These are phyloP conservation scores for Sceliomorpha sp. DNA, from an alignment of 2,888 invertebrate species.

Conservation along the genomic window DNA sequence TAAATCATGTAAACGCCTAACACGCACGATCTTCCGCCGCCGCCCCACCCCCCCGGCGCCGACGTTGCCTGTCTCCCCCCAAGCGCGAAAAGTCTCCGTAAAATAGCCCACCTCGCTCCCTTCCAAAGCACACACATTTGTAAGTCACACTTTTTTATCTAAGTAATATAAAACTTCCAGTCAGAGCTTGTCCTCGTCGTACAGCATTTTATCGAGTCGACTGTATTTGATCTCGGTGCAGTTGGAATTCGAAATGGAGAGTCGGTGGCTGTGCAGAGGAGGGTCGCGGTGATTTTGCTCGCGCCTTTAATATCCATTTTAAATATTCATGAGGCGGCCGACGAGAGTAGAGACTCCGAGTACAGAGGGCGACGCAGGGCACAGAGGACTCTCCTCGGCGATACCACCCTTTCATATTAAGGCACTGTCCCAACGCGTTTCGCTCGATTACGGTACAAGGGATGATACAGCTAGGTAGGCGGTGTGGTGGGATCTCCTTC, in stretches of 20 bases:
- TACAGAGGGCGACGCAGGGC: constrained; percentile 49
- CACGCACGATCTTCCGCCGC: no score
- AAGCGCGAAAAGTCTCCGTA: no score
- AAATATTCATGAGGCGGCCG: constrained; percentile 75
- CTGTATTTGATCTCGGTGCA: constrained; percentile 24
- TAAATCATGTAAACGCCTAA: no score
- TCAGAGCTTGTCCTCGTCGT: no score
- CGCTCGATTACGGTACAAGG: constrained; percentile 60
- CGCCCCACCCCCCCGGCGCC: no score
- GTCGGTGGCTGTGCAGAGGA: constrained; percentile 13
- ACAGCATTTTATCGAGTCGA: constrained; percentile 11
- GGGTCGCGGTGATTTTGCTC: constrained; percentile 60
- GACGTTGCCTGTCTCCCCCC: no score
- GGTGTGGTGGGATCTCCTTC: constrained; percentile 15
- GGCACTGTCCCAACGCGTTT: constrained; percentile 54
- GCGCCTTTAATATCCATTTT: constrained; percentile 78
- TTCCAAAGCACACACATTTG: no score
- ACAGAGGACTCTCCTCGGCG: constrained; percentile 32
- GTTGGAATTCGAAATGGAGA: constrained; percentile 46
- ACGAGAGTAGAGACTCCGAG: constrained; percentile 43
- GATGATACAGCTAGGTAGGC: constrained; percentile 31
- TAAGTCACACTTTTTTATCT: no score
- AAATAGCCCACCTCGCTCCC: no score
- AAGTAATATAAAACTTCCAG: no score
- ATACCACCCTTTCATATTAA: constrained; percentile 33